Percentiles rank a stretch among this genome's conserved stretches.
phyloP scores from a whole-genome alignment of 1,140 invertebrate genomes.

The Eumeta japonica region DNA sequence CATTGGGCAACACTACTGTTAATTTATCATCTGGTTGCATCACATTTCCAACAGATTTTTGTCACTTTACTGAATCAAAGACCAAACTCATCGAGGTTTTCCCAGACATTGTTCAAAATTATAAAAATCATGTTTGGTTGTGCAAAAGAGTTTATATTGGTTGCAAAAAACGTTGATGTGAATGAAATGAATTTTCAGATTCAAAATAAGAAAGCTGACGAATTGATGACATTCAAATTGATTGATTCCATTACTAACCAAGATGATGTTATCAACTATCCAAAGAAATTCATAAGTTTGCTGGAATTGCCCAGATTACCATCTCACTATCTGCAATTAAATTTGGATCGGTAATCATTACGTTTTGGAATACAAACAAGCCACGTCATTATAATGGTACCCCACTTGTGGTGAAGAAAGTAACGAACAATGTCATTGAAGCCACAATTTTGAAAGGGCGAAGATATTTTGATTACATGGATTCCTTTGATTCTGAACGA shows the following conservation, averaged over 20 bases:
- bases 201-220: constrained; percentile 9
- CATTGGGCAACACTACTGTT: constrained; percentile 18
- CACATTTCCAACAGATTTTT: no score
- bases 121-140: no score
- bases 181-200: no score
- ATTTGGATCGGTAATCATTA: constrained; percentile 17
- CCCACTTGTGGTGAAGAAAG: constrained; percentile 36
- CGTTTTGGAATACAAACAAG: constrained; percentile 39
- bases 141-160: no score
- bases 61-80: no score
- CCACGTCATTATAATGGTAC: constrained; percentile 44
- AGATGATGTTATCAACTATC: constrained; percentile 22
- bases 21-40: no score
- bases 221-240: constrained; percentile 18
- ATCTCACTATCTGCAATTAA: constrained; percentile 31
- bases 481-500: constrained; percentile 38
- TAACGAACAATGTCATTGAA: constrained; percentile 41
- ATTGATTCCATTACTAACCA: constrained; percentile 21
- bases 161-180: no score
- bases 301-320: constrained; percentile 21
- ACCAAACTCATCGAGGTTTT: no score
- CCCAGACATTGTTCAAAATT: no score
- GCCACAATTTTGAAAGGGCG: constrained; percentile 20
- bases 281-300: constrained; percentile 22
- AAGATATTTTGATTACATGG: constrained; percentile 33